phyloP scores from a whole-genome alignment of 2,113 vertebrate species.

The Macaca fascicularis region T2T-MFA8v1.1 NC_088394.1:80368501-80369000 shows the following conservation, averaged over 20 bases:
- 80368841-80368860: neutral
- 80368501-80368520: no score
- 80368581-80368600: no score
- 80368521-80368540: no score
- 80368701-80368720: no score
- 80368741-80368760: neutral
- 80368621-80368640: no score
- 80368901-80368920: neutral
- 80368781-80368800: neutral
- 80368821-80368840: neutral
- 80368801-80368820: neutral
- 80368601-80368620: no score
- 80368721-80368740: neutral
- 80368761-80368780: fast-evolving
- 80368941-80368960: neutral
- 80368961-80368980: neutral
- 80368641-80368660: no score
- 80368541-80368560: no score
- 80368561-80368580: no score
- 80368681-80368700: fast-evolving
- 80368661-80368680: neutral
- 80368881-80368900: neutral
- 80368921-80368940: neutral
- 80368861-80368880: fast-evolving
- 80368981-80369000: no score